These are phyloP conservation scores for Grammomys dolichurus DNA, from an alignment of 2,113 vertebrate genomes.

Conservation along the genomic window DNA sequence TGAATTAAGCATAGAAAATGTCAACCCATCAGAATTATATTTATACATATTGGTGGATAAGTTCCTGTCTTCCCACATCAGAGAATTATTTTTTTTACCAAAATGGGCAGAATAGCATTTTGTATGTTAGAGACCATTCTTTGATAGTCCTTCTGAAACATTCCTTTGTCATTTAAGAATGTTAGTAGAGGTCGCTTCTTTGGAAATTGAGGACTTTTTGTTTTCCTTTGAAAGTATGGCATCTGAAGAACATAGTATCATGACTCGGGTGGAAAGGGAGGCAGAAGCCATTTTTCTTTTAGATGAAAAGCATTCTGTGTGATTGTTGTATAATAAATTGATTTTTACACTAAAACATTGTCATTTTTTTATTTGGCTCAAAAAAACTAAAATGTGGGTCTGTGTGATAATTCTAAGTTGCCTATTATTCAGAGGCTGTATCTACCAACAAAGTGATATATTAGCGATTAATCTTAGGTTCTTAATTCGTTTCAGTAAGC, in stretches of 20 bases:
- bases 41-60: not conserved
- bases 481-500: conserved; percentile 48
- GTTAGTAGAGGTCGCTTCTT: conserved; percentile 47
- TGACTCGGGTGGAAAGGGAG: conserved; percentile 55
- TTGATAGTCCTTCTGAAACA: not conserved
- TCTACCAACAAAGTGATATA: conserved; percentile 36
- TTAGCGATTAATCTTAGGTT: conserved; percentile 53
- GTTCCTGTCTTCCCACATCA: not conserved
- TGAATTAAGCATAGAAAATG: conserved; percentile 57
- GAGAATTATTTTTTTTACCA: not conserved
- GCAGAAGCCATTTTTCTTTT: conserved; percentile 76
- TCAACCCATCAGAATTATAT: conserved; percentile 32
- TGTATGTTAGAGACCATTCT: conserved; percentile 17
- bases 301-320: conserved; percentile 78
- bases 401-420: not conserved
- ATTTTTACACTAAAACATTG: conserved; percentile 78
- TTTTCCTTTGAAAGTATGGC: conserved; percentile 60
- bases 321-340: conserved; percentile 80
- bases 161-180: not conserved
- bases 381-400: conserved; percentile 33
- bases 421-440: conserved; percentile 21
- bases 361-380: conserved; percentile 40
- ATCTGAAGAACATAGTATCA: conserved; percentile 63
- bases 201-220: conserved; percentile 22
- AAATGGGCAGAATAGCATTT: not conserved